Base-by-base conservation (phyloP, 37 sponge, comb jelly and placozoan genomes). In the Theonella swinhoei region DNA sequence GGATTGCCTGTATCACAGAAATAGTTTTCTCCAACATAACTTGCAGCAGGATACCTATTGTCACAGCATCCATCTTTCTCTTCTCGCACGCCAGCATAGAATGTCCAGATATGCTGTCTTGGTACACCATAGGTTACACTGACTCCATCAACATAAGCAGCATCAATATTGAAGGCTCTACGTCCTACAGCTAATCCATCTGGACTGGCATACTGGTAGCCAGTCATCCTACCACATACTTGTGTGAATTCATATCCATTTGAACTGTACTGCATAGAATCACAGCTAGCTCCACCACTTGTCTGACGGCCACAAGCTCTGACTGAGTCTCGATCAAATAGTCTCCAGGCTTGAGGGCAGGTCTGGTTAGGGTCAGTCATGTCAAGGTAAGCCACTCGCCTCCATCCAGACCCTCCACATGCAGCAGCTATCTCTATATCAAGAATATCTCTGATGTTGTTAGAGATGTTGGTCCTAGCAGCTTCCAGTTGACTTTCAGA, bases 281-380 rank as follows among this genome's bases (percentile, higher is more conserved):
- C 54, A 14, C 54, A 47, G 54, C 11, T 47, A 14, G 11, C 14
- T 47, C 11, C 14, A 14, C 54, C 11, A 14, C 54, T 47, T 14
- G 7, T 14, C 11, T 17, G 7, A 17, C 54, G 7, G 11, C 54
- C 54, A 47, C 54, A 47, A 14, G 14, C 54, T 14, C 54, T 47
- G 54, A 47, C 14, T 17, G 54, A 17, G 54, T 7, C 7, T 47
- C 11, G 54, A 17, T 47, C 54, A 47, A 17, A 47, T 7, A 14
- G 54, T 47, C 54, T 47, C 54, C 54, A 47, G 11, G 7, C 11
- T 90, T 94, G 23, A 65, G 94, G 28, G 78, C 94, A 29, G 78
- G 90, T 30, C 78, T 94, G 34, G 75, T 88, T 47, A 42, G 90
- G 59, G 90, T 90, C 81, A 33, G 90, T 24, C 94, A 94, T 39